Percentiles rank a stretch among this genome's conserved stretches.
phyloP scores from a whole-genome alignment of 2,113 vertebrate genomes.

The Alces alces region DNA sequence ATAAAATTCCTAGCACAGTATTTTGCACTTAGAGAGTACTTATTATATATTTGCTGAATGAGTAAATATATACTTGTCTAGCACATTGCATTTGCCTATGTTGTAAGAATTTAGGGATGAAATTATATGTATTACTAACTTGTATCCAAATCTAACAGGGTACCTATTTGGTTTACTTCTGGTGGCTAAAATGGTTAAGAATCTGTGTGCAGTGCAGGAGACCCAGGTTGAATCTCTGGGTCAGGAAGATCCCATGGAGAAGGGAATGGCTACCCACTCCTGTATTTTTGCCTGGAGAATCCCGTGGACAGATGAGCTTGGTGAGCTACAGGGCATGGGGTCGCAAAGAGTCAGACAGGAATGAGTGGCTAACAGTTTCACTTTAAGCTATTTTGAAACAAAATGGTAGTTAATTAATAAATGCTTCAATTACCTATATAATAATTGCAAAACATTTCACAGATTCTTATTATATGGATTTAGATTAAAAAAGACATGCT shows the following conservation, averaged over 20 bases:
- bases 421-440: conserved; percentile 11
- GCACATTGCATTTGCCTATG: background rate
- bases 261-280: background rate
- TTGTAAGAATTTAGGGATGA: background rate
- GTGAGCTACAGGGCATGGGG: background rate
- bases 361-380: background rate
- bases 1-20: background rate
- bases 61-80: background rate
- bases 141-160: background rate
- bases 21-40: background rate
- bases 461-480: background rate
- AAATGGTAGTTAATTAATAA: background rate
- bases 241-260: background rate
- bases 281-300: background rate
- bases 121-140: conserved; percentile 7
- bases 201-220: background rate
- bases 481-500: background rate
- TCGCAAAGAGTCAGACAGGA: background rate
- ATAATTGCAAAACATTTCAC: background rate
- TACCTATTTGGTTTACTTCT: background rate
- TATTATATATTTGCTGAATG: conserved; percentile 31
- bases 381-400: background rate
- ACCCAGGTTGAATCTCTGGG: background rate
- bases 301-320: background rate
- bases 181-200: background rate